Evolutionary conservation across 2,888 invertebrate species (phyloP).

Genomic region (Eilema depressum): DNA sequence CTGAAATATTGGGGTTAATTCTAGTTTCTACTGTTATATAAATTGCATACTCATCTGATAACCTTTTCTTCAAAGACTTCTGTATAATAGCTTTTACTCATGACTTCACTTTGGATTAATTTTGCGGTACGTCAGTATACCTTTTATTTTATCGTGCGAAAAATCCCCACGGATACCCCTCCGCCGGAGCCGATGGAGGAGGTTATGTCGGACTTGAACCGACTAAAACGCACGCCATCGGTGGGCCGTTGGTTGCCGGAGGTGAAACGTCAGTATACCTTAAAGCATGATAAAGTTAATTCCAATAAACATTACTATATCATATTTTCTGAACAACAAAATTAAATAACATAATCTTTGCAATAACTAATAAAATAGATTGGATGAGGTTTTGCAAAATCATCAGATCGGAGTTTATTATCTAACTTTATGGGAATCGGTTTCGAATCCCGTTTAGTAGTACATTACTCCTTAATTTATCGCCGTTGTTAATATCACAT

Average conservation of each 20-base stretch:
- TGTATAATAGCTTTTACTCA: too few species aligned
- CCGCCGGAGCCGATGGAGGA: too few species aligned
- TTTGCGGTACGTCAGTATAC: too few species aligned
- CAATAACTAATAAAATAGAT: background rate
- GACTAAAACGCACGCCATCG: too few species aligned
- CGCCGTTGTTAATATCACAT: background rate
- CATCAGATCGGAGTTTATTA: background rate
- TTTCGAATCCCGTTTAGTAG: background rate
- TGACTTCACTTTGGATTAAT: too few species aligned
- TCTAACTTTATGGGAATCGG: background rate
- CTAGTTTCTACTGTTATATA: background rate
- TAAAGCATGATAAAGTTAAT: too few species aligned
- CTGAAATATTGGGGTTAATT: slow-evolving; percentile 9
- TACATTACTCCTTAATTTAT: background rate
- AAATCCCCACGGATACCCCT: too few species aligned
- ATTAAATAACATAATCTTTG: background rate
- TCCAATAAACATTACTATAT: background rate
- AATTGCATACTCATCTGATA: background rate
- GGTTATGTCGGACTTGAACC: too few species aligned
- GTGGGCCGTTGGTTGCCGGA: too few species aligned
- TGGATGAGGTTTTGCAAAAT: background rate
- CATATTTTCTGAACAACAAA: background rate
- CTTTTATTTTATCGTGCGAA: too few species aligned
- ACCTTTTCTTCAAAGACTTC: background rate
- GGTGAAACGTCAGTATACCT: too few species aligned